Percentiles rank a stretch among this genome's conserved stretches.
Evolutionary conservation across 2,797 vertebrate genomes (phyloP).

Genomic region (Spatula versicolor): DNA sequence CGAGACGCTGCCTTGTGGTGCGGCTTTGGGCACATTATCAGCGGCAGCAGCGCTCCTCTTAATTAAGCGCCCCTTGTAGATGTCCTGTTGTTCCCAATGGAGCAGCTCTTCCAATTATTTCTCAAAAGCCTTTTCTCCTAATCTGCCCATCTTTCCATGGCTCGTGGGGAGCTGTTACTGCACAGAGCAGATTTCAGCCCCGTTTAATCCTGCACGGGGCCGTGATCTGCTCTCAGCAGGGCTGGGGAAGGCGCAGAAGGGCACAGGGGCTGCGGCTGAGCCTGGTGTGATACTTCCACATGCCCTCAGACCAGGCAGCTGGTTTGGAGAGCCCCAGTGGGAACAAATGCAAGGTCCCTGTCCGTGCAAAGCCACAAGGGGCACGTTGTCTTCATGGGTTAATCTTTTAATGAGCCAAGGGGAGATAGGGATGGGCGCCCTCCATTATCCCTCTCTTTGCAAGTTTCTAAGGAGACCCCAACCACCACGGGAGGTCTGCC

Average conservation of each 20-base stretch:
- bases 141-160: background rate
- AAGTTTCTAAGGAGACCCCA: background rate
- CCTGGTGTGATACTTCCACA: background rate
- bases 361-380: background rate
- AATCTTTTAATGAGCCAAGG: background rate
- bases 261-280: background rate
- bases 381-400: background rate
- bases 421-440: background rate
- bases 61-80: constrained; percentile 12
- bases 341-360: rapidly evolving
- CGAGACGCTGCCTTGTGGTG: background rate
- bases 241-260: background rate
- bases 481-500: background rate
- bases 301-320: background rate
- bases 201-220: background rate
- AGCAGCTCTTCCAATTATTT: constrained; percentile 63
- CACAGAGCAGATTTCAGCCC: background rate
- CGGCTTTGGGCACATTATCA: background rate
- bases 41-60: background rate
- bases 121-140: background rate
- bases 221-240: background rate
- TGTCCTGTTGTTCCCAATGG: constrained; percentile 31
- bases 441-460: background rate
- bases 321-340: background rate
- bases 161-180: background rate